Evolutionary conservation across 1,140 invertebrate genomes (phyloP).

Genomic region (Propsilocerus akamusi): DNA sequence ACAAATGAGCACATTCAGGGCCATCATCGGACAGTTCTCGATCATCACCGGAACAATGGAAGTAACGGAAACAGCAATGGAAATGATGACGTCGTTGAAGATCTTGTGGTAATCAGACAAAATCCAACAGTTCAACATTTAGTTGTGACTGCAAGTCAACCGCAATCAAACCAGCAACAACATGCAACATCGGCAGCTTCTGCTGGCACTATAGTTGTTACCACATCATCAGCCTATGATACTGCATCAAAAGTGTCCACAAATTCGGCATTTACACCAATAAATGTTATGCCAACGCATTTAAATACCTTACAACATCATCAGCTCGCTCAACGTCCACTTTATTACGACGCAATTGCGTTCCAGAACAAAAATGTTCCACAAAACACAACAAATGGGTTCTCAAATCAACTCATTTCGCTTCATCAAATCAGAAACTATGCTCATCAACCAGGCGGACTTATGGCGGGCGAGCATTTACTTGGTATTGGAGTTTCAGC

Average conservation of each 20-base stretch:
- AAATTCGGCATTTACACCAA: conserved; percentile 74
- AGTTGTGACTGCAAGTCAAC: conserved; percentile 12
- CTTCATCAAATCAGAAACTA: conserved; percentile 94
- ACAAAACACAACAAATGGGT: conserved; percentile 43
- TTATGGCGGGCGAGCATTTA: conserved; percentile 19
- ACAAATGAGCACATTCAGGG: neutral
- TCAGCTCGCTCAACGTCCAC: conserved; percentile 49
- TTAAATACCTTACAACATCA: conserved; percentile 50
- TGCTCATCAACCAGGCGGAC: conserved; percentile 62
- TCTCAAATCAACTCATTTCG: conserved; percentile 88
- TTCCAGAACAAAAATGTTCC: conserved; percentile 39
- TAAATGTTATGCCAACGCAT: conserved; percentile 63
- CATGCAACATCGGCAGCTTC: conserved; percentile 8
- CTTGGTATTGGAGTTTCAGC: conserved; percentile 14
- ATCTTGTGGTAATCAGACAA: neutral
- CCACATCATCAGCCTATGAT: conserved; percentile 17
- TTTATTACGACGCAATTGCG: conserved; percentile 81
- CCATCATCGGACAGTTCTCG: conserved; percentile 11
- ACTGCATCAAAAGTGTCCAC: conserved; percentile 29
- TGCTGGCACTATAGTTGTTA: conserved; percentile 6
- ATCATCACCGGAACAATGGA: conserved; percentile 6
- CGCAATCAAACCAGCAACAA: conserved; percentile 20
- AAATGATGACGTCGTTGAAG: conserved; percentile 3
- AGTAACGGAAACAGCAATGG: conserved; percentile 11
- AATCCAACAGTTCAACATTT: conserved; percentile 7